phyloP scores from a whole-genome alignment of 2,113 vertebrate genomes.

The Piprites chloris region DNA sequence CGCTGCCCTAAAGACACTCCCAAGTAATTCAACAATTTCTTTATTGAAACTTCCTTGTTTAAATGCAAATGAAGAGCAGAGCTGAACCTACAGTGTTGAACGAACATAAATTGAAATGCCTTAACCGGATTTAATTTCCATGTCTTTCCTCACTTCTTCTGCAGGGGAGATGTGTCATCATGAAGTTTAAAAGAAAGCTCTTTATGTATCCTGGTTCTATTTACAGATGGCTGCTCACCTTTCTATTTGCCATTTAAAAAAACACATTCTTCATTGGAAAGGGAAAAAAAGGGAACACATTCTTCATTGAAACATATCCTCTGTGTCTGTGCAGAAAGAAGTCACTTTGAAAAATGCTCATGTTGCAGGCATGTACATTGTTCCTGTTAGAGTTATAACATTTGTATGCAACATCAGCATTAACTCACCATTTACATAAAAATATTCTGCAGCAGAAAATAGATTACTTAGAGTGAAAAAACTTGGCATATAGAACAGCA shows the following conservation, averaged over 20 bases:
- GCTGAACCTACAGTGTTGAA: neutral
- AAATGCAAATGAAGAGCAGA: constrained; percentile 39
- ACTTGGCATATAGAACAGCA: neutral
- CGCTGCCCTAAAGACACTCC: neutral
- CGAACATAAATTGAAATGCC: neutral
- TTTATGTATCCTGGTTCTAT: neutral
- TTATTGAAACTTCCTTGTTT: constrained; percentile 50
- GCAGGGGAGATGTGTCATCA: neutral
- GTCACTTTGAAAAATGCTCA: neutral
- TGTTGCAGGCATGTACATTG: neutral
- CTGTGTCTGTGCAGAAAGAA: neutral
- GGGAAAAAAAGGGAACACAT: neutral
- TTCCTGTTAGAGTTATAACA: neutral
- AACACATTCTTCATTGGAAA: too few species aligned
- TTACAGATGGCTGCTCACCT: neutral
- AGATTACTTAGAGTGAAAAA: neutral
- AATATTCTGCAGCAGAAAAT: neutral
- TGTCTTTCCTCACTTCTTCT: neutral
- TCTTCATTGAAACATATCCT: neutral
- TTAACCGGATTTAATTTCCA: neutral
- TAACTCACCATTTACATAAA: neutral
- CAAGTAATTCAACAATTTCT: constrained; percentile 24
- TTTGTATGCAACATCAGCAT: neutral
- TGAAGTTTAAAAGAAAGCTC: neutral
- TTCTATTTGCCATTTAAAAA: neutral